Conservation (phyloP, 2,113 vertebrate species). For the Odontesthes bonariensis region DNA sequence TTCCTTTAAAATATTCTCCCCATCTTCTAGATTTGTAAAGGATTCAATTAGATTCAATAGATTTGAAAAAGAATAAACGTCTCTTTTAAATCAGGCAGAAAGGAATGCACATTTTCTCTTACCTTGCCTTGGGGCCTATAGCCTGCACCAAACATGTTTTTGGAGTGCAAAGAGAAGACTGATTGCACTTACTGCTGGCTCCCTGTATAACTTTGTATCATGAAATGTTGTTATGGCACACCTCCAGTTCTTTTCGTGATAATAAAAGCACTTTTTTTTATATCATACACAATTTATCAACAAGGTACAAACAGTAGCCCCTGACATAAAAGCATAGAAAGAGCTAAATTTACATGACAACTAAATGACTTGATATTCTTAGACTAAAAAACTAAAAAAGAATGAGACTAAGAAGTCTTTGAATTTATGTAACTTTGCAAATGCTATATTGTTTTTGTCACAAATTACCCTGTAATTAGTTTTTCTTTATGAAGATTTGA, state of each 20-base stretch:
- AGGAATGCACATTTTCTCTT: conserved; percentile 76
- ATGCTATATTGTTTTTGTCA: conserved; percentile 42
- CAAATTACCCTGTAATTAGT: conserved; percentile 68
- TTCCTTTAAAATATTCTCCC: too few species aligned
- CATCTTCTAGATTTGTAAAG: too few species aligned
- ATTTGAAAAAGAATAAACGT: conserved; percentile 49
- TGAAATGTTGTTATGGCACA: conserved; percentile 20
- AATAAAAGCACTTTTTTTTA: conserved; percentile 19
- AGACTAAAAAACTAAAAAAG: background rate
- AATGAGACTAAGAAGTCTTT: background rate
- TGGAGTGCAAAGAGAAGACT: conserved; percentile 52
- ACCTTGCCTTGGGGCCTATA: conserved; percentile 62
- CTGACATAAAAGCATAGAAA: background rate
- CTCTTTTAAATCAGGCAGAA: conserved; percentile 79
- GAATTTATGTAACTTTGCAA: conserved; percentile 36
- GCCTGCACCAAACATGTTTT: conserved; percentile 74
- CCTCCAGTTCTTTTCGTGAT: conserved; percentile 3
- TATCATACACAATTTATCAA: background rate
- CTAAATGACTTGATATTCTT: conserved; percentile 4
- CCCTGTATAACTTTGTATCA: conserved; percentile 33
- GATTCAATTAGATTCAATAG: background rate
- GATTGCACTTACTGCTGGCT: conserved; percentile 52
- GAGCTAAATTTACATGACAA: background rate
- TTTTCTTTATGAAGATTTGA: conserved; percentile 58
- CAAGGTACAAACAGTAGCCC: background rate